Evolutionary conservation across 2,888 invertebrate genomes (phyloP), one percentile per base, ranked within the genome.

Genomic region (Acheta domesticus): DNA sequence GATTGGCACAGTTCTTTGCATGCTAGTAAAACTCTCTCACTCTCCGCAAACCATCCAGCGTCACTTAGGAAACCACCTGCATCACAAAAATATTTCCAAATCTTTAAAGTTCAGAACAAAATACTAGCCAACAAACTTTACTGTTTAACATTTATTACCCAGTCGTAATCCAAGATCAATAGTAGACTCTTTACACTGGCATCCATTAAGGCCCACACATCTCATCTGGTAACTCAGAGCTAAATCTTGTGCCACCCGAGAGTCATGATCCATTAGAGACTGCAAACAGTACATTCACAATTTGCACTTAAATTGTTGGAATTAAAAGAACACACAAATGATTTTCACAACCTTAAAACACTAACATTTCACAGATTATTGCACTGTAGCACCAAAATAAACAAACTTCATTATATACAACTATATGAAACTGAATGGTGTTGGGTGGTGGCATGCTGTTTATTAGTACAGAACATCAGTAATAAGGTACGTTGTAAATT

Each of bases 11-110:
- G 86, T 82, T 90, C 88, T 81, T 93, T 91, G 84, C 94, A 94
- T 14, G 91, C 88, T 74, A 90, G 86, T 83, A 96, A 88, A 79
- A 96, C 91, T 76, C 90, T 88, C 85, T 94, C 92, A 82, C 94
- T 93, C 85, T 94, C 93, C 82, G 89, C 89, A 86, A 93, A 93
- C 94, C 96, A 96, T 0, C 96, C 96, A 0, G 95, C 94, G 85
- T 97, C 97, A 85, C 93, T 93, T 8, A 97, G 90, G 88, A 97
- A 97, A 81, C 91, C 91, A 80, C 94, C 94, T 88, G 88, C 77
- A 84, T 83, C 23, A 80, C 49, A 82, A 78, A 75, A 14, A 23
- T 75, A 75, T n/a, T 75, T 21, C 11, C 5, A 23, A 20, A 75
- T 73, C 36, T n/a, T 75, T 20, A 23, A 75, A 75, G 16, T 75